A percentile compares a stretch with the other conserved stretches of the same genome.
Evolutionary conservation across 1,140 invertebrate genomes (phyloP).

Genomic region (Brachystomella parvula): DNA sequence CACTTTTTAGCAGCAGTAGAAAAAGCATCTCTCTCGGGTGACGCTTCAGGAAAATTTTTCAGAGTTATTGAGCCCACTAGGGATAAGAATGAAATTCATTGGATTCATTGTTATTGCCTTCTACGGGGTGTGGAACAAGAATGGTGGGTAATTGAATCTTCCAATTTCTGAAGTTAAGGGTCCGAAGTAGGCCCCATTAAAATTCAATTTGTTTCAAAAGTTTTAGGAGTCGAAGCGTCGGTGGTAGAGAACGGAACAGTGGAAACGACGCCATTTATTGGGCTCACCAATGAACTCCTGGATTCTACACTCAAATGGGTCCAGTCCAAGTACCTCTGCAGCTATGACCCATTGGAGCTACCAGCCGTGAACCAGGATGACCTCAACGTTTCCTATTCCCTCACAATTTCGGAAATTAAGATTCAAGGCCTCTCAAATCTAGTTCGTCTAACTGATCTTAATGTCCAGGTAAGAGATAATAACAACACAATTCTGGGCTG

Average conservation of each 20-base stretch:
- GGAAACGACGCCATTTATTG: background rate
- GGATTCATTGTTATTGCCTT: too few relatives aligned
- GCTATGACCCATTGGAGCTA: background rate
- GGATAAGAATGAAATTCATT: too few relatives aligned
- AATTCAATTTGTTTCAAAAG: too few relatives aligned
- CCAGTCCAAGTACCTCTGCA: background rate
- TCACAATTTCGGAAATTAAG: background rate
- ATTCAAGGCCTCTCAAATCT: background rate
- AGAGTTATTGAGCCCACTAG: too few relatives aligned
- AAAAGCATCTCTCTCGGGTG: too few relatives aligned
- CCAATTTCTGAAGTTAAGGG: too few relatives aligned
- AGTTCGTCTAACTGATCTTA: background rate
- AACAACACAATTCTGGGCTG: too few relatives aligned
- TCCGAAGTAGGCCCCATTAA: too few relatives aligned
- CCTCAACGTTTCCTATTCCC: background rate
- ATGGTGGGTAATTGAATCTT: too few relatives aligned
- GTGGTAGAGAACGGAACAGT: background rate
- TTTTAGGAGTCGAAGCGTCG: background rate
- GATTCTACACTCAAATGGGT: background rate
- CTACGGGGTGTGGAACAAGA: too few relatives aligned
- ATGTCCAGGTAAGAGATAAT: background rate
- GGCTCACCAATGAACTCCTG: background rate
- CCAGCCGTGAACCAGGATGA: conserved; percentile 1
- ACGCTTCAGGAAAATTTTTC: too few relatives aligned
- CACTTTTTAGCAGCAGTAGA: too few relatives aligned